A percentile compares a stretch with the other conserved stretches of the same genome.
phyloP scores from a whole-genome alignment of 1,140 invertebrate genomes.

The Lucilia sericata region DNA sequence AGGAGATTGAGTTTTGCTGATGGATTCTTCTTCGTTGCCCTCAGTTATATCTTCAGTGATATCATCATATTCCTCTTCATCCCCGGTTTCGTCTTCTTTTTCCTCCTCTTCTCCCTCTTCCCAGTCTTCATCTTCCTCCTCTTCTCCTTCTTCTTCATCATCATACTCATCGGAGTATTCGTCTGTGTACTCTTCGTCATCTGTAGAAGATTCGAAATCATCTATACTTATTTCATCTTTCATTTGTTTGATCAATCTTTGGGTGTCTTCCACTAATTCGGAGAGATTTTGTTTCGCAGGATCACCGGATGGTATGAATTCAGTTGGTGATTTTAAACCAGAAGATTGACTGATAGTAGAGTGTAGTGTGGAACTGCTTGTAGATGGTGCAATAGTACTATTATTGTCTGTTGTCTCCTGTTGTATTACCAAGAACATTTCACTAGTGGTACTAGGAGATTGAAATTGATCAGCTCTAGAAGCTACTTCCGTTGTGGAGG shows the following conservation, averaged over 20 bases:
- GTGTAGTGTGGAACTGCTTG: conserved; percentile 52
- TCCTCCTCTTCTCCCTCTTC: conserved; percentile 57
- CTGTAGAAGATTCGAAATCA: conserved; percentile 70
- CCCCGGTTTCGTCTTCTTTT: conserved; percentile 46
- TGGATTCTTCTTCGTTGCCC: conserved; percentile 54
- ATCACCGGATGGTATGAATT: conserved; percentile 62
- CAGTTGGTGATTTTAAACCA: conserved; percentile 50
- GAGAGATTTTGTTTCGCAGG: conserved; percentile 69
- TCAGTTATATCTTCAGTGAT: conserved; percentile 51
- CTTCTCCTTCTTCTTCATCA: conserved; percentile 67
- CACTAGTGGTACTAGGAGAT: conserved; percentile 50
- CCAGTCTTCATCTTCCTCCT: conserved; percentile 54
- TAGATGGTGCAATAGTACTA: conserved; percentile 47
- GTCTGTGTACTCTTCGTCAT: conserved; percentile 68
- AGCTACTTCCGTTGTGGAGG: not conserved
- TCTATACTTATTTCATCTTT: conserved; percentile 74
- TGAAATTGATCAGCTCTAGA: conserved; percentile 34
- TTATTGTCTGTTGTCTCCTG: conserved; percentile 33
- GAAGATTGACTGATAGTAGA: conserved; percentile 49
- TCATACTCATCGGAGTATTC: conserved; percentile 69
- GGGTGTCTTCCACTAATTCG: conserved; percentile 72
- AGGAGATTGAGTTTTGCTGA: conserved; percentile 24
- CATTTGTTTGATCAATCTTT: conserved; percentile 74
- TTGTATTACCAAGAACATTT: conserved; percentile 48
- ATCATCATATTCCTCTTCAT: conserved; percentile 50